Conservation (phyloP, 2,797 vertebrate species). For the Diglossa cyanea region DNA sequence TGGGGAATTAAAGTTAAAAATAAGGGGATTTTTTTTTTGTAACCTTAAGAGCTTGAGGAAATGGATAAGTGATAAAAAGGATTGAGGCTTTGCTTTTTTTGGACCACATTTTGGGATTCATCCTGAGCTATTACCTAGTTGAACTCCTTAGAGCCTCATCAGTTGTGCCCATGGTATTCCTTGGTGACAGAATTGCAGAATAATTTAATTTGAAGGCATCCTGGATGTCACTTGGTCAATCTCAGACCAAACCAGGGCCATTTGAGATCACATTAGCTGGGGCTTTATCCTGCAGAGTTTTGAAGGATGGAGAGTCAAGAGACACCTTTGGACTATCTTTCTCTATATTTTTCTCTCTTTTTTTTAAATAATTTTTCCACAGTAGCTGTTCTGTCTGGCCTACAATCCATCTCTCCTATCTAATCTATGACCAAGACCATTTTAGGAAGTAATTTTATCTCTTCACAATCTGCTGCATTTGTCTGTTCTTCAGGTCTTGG, state of each 20-base stretch:
- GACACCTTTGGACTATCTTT: background rate
- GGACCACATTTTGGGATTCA: background rate
- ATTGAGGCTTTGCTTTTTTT: background rate
- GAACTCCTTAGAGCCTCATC: background rate
- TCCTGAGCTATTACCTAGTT: background rate
- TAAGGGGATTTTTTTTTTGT: background rate
- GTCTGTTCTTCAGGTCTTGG: background rate
- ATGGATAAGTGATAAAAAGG: background rate
- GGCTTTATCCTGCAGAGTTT: background rate
- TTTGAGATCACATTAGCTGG: background rate
- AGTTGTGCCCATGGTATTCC: background rate
- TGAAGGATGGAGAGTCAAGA: background rate
- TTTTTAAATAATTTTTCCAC: accelerated
- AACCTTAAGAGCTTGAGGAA: background rate
- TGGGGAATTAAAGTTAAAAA: background rate
- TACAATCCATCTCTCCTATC: background rate
- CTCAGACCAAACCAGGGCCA: background rate
- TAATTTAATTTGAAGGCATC: background rate
- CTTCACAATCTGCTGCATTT: background rate
- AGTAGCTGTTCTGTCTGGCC: background rate
- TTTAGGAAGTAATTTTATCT: background rate
- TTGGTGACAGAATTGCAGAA: background rate
- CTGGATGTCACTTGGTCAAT: background rate
- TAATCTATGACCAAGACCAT: background rate
- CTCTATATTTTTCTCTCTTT: background rate